A percentile compares a stretch with the other conserved stretches of the same genome.
phyloP scores from a whole-genome alignment of 2,888 invertebrate genomes.

The Dastarcus helophoroides region DNA sequence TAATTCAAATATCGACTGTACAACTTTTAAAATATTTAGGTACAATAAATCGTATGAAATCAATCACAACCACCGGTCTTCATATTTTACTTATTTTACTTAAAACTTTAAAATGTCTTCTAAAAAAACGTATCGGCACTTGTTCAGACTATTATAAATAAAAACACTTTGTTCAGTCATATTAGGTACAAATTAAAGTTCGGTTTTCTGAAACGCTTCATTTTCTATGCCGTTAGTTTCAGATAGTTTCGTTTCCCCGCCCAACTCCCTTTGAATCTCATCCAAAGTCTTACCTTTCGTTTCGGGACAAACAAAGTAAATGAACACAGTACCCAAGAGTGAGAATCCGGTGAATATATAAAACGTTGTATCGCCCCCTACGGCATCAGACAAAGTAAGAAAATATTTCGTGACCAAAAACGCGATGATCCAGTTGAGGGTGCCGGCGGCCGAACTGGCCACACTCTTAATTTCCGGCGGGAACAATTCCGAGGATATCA shows the following conservation, averaged over 20 bases:
- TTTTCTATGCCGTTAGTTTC: neutral
- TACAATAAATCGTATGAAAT: no score
- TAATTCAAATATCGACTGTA: no score
- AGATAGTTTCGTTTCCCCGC: neutral
- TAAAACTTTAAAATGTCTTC: no score
- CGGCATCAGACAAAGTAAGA: conserved; percentile 40
- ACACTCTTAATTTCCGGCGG: conserved; percentile 65
- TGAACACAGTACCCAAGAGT: conserved; percentile 51
- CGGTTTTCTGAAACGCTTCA: no score
- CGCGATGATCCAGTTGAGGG: conserved; percentile 70
- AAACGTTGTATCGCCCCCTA: conserved; percentile 56
- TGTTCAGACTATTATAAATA: no score
- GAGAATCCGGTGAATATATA: conserved; percentile 63
- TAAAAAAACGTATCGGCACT: no score
- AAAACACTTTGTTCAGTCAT: no score
- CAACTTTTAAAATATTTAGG: no score
- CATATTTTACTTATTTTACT: no score
- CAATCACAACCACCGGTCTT: no score
- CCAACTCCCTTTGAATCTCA: conserved; percentile 17
- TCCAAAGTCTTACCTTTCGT: conserved; percentile 49
- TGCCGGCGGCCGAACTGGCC: conserved; percentile 64
- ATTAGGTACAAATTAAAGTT: no score
- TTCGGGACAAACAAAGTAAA: conserved; percentile 54
- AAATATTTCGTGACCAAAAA: conserved; percentile 71
- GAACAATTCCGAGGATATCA: conserved; percentile 74